These are phyloP conservation scores for Ceratosolen solmsi DNA, from an alignment of 1,140 invertebrate genomes.

Conservation along the genomic window DNA sequence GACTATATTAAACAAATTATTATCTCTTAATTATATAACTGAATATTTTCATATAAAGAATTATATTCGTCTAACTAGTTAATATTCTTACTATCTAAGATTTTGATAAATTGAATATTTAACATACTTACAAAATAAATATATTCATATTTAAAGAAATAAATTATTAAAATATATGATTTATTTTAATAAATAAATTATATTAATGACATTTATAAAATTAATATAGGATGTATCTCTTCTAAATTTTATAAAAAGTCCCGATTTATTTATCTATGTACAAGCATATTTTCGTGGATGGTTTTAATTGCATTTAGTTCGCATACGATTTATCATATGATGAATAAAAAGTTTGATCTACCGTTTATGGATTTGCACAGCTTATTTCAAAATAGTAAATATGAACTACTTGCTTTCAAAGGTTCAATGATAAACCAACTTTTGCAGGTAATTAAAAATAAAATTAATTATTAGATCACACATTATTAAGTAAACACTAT, in stretches of 20 bases:
- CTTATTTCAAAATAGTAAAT: constrained; percentile 56
- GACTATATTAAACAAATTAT: no score
- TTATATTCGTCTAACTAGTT: no score
- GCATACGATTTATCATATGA: constrained; percentile 57
- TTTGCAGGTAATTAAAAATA: constrained; percentile 39
- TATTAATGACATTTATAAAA: not conserved
- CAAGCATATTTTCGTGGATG: constrained; percentile 57
- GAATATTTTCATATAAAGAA: no score
- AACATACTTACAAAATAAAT: no score
- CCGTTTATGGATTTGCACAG: constrained; percentile 55
- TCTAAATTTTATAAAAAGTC: constrained; percentile 47
- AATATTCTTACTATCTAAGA: no score
- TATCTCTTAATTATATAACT: no score
- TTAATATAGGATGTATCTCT: constrained; percentile 50
- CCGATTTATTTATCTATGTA: constrained; percentile 53
- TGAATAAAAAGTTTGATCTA: constrained; percentile 39
- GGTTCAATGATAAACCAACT: constrained; percentile 43
- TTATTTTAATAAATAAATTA: no score
- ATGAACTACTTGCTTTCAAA: constrained; percentile 47
- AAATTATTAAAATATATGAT: no score
- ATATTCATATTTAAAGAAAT: no score
- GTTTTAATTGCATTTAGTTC: constrained; percentile 56
- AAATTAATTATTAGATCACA: no score
- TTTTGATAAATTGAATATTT: no score
- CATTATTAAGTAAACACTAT: no score